phyloP scores from a whole-genome alignment of 2,113 vertebrate species.

The Hydrochoerus hydrochaeris region DNA sequence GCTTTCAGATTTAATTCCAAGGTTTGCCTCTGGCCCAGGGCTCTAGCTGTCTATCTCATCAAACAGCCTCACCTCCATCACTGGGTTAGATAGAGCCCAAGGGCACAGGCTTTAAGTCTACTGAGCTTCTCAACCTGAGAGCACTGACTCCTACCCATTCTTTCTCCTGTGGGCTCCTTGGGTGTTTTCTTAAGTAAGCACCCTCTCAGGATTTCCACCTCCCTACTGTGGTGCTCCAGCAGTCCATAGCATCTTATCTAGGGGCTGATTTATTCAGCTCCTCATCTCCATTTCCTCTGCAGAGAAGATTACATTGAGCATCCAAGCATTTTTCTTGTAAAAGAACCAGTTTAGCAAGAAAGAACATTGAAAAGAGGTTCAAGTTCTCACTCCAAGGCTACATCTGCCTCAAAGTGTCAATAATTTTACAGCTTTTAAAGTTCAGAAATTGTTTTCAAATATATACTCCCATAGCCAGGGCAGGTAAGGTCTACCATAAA shows the following conservation, averaged over 20 bases:
- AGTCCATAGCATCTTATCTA: background rate
- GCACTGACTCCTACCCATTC: too few relatives aligned
- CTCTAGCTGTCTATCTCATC: background rate
- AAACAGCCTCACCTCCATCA: background rate
- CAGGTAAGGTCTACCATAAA: background rate
- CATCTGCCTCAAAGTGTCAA: background rate
- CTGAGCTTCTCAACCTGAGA: background rate
- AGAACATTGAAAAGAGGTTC: background rate
- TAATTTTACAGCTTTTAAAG: background rate
- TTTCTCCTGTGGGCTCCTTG: background rate
- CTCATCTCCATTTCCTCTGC: background rate
- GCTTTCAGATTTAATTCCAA: constrained; percentile 39
- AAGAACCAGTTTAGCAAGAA: background rate
- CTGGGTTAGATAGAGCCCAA: background rate
- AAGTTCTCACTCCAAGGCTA: background rate
- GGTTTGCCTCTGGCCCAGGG: background rate
- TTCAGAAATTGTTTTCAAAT: background rate
- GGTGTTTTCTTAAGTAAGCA: background rate
- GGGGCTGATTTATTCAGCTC: background rate
- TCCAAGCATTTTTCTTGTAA: background rate
- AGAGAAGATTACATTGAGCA: constrained; percentile 25
- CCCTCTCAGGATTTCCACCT: background rate
- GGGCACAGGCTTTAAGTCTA: background rate
- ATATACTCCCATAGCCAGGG: background rate
- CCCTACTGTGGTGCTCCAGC: background rate